Percentiles rank a stretch among this genome's conserved stretches.
These are phyloP conservation scores for Axis porcinus DNA, from an alignment of 2,113 vertebrate species.

Conservation along the genomic window DNA sequence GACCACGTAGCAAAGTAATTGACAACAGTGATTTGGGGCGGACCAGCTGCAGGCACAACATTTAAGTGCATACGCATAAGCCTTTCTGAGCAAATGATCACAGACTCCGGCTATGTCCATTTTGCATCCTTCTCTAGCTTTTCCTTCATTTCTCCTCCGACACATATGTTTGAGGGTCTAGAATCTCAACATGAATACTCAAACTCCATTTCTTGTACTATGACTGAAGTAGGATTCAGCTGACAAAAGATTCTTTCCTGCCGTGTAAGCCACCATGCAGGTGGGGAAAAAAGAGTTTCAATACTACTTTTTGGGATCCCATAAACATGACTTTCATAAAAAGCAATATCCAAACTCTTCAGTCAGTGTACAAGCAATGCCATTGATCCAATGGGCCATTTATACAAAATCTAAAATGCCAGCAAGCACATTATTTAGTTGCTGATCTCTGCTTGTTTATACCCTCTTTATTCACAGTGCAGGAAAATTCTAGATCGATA, in stretches of 20 bases:
- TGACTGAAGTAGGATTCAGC: constrained; percentile 36
- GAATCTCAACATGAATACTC: constrained; percentile 52
- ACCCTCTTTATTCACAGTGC: not conserved
- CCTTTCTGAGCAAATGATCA: constrained; percentile 53
- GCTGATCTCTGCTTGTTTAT: not conserved
- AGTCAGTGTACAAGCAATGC: not conserved
- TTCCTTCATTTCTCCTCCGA: constrained; percentile 47
- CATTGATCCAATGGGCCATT: not conserved
- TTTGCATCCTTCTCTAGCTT: constrained; percentile 37
- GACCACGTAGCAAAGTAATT: constrained; percentile 54
- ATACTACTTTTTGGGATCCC: not conserved
- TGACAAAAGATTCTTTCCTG: constrained; percentile 27
- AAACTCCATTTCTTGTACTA: constrained; percentile 1
- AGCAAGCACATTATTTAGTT: not conserved
- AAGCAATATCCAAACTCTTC: not conserved
- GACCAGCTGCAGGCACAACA: not conserved
- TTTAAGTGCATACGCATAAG: not conserved
- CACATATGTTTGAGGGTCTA: constrained; percentile 18
- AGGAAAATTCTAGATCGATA: not conserved
- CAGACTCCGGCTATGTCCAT: not conserved
- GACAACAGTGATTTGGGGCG: not conserved
- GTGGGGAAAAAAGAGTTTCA: not conserved
- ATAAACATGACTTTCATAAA: not conserved
- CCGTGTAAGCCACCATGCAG: not conserved
- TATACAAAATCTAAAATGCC: not conserved